These are phyloP conservation scores for Pantala flavescens DNA, from an alignment of 1,140 invertebrate species.

Conservation along the genomic window DNA sequence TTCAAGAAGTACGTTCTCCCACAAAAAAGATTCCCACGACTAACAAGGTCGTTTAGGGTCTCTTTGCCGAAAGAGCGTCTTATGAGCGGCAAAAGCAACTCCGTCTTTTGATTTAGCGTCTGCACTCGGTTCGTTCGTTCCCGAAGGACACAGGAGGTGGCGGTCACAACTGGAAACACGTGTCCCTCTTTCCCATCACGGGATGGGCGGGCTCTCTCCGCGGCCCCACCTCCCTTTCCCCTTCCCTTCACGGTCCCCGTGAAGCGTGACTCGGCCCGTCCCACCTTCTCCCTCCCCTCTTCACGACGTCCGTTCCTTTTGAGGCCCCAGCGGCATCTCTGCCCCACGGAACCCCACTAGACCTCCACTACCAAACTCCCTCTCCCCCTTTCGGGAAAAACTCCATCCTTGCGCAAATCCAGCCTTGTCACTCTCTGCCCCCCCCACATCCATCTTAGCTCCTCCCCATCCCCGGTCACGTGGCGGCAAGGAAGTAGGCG, in stretches of 20 bases:
- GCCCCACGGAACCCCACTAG: background rate
- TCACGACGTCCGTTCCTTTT: background rate
- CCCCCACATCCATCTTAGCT: background rate
- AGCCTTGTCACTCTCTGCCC: background rate
- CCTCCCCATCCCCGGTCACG: background rate
- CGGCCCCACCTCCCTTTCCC: background rate
- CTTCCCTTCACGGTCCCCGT: background rate
- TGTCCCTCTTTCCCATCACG: background rate
- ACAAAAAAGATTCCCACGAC: no score
- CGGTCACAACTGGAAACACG: background rate
- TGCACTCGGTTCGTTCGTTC: no score
- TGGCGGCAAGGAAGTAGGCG: background rate
- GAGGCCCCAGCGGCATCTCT: background rate
- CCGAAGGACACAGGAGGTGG: no score
- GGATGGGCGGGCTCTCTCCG: background rate
- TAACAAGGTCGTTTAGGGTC: no score
- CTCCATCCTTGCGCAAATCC: background rate
- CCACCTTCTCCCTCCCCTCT: background rate
- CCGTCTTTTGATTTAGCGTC: no score
- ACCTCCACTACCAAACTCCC: background rate
- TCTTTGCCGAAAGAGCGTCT: no score
- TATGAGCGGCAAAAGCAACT: no score
- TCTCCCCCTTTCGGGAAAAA: background rate
- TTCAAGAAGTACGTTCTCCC: no score
- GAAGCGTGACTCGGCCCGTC: background rate